Conservation (phyloP, 2,797 vertebrate species). For the Sciaenops ocellatus region DNA sequence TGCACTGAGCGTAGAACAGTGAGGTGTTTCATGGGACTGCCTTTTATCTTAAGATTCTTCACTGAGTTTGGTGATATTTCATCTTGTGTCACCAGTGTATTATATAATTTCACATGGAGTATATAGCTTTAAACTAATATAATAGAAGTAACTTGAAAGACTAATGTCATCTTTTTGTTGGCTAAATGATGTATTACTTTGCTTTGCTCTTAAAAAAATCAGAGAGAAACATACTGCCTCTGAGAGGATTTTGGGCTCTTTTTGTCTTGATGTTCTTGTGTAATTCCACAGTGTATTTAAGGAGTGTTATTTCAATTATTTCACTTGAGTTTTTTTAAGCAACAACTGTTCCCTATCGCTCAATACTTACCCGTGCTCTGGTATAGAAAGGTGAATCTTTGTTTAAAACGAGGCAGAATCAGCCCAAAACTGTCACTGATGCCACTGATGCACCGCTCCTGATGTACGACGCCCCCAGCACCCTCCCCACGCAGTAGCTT, state of each 20-base stretch:
- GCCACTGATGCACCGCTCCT: slow-evolving; percentile 76
- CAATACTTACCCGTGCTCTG: slow-evolving; percentile 85
- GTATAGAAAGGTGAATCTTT: slow-evolving; percentile 91
- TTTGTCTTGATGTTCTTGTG: too few relatives aligned
- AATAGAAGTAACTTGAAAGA: too few relatives aligned
- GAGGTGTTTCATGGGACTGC: not conserved
- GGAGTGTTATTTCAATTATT: too few relatives aligned
- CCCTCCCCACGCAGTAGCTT: slow-evolving; percentile 84
- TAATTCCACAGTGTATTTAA: too few relatives aligned
- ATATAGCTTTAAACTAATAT: not conserved
- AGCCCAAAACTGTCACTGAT: slow-evolving; percentile 86
- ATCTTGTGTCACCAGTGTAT: not conserved
- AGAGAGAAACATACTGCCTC: not conserved
- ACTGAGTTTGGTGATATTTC: not conserved
- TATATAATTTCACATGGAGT: not conserved
- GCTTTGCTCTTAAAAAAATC: not conserved
- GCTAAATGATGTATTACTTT: not conserved
- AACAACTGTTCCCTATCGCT: not conserved
- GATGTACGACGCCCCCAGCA: slow-evolving; percentile 72
- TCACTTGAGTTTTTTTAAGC: not conserved
- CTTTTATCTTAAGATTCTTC: not conserved
- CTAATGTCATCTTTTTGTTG: not conserved
- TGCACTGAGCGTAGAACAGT: not conserved
- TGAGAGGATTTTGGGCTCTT: not conserved
- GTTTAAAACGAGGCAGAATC: slow-evolving; percentile 90